Percentiles rank a stretch among this genome's conserved stretches.
These are phyloP conservation scores for Danaus melanippus DNA, from an alignment of 1,140 invertebrate genomes.

Conservation along the genomic window DNA sequence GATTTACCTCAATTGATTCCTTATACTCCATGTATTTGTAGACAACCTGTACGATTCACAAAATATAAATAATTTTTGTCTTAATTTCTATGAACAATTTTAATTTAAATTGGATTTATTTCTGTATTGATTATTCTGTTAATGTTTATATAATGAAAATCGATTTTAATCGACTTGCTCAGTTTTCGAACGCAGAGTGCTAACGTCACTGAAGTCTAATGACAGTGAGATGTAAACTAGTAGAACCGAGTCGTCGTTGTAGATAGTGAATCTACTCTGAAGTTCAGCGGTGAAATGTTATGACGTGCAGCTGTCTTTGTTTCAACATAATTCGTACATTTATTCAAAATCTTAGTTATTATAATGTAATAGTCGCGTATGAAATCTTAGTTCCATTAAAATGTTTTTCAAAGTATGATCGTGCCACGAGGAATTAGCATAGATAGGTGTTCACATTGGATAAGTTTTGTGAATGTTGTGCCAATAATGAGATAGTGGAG, in stretches of 20 bases:
- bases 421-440: constrained; percentile 66
- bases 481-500: constrained; percentile 71
- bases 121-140: too few relatives aligned
- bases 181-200: constrained; percentile 20
- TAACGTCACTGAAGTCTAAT: constrained; percentile 29
- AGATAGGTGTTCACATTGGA: constrained; percentile 65
- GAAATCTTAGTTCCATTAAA: constrained; percentile 35
- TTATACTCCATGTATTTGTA: constrained; percentile 24
- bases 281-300: constrained; percentile 59
- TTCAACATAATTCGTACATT: constrained; percentile 50
- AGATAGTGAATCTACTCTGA: constrained; percentile 36
- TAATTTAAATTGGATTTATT: too few relatives aligned
- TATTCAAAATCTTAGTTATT: constrained; percentile 38
- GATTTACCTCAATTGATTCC: constrained; percentile 40
- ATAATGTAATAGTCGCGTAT: constrained; percentile 50
- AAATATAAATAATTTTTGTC: too few relatives aligned
- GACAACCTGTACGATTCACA: constrained; percentile 6
- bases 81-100: too few relatives aligned
- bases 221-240: constrained; percentile 15
- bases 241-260: constrained; percentile 11
- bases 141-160: constrained; percentile 1
- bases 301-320: constrained; percentile 70
- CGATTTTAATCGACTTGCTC: constrained; percentile 12
- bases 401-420: constrained; percentile 68
- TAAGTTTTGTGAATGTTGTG: constrained; percentile 69